Base-by-base conservation (phyloP, 2,113 vertebrate genomes). In the Chionomys nivalis region DNA sequence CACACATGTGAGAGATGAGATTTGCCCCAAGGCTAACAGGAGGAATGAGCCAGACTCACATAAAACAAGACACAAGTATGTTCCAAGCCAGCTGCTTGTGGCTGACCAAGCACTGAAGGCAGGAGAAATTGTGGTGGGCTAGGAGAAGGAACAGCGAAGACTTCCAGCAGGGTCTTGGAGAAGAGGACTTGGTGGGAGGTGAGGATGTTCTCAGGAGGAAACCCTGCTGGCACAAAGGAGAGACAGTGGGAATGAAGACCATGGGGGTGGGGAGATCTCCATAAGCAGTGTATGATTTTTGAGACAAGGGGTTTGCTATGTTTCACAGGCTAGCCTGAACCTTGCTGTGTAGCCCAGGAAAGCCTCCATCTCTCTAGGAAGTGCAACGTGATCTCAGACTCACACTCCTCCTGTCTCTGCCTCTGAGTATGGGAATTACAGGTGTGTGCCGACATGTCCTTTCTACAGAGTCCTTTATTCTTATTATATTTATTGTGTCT, bases 1-100 rank as follows among this genome's bases (percentile, higher is more conserved):
- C 92, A 90, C 68, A 96, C 78, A 92, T 61, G 90, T 81, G 65
- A 86, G 90, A 96, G 94, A 92, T 83, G 23, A 96, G 77, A 91
- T 90, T 93, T 94, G 61, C 96, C 94, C 92, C 65, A 76, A 76
- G 92, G 89, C 96, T 82, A 24, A 81, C 72, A 26, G 19, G 95
- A 4, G 11, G 75, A 85, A 95, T 70, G 55, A 87, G 97, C 96
- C 96, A 97, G 96, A 94, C 89, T 96, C 96, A 96, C 96, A 97
- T 97, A 78, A 97, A 97, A 97, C 95, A 97, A 93, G 93, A 93
- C 93, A 92, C 92, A 82, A 94, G 92, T 1, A 0, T 36, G 92
- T 87, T 96, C 85, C 70, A 13, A 85, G 96, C 91, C 95, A 96
- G 58, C 91, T 83, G 91, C 81, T 63, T 36, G 8, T 49, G 87